Evolutionary conservation across 2,888 invertebrate genomes (phyloP).

Genomic region (Trichopria drosophilae): DNA sequence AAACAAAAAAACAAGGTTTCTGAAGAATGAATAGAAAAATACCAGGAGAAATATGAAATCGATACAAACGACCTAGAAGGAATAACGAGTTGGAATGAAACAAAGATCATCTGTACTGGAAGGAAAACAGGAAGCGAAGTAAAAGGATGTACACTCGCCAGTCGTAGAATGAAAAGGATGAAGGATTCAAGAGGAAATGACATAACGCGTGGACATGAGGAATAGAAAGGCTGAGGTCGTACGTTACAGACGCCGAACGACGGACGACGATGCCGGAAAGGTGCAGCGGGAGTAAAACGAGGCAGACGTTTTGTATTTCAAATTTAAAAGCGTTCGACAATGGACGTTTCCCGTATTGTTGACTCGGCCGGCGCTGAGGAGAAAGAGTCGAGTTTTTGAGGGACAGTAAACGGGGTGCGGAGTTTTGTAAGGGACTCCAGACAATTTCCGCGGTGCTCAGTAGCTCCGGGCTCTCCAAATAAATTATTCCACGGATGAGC

Average conservation of each 20-base stretch:
- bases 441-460: slow-evolving; percentile 53
- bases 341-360: slow-evolving; percentile 54
- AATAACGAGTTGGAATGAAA: too few species aligned
- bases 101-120: too few species aligned
- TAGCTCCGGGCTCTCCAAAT: slow-evolving; percentile 49
- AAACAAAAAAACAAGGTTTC: too few species aligned
- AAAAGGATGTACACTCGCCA: neutral
- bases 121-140: neutral
- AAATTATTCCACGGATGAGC: slow-evolving; percentile 51
- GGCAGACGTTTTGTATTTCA: slow-evolving; percentile 56
- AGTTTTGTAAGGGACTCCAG: slow-evolving; percentile 53
- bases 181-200: slow-evolving; percentile 15
- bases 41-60: too few species aligned
- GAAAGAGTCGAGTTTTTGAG: slow-evolving; percentile 23
- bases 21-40: too few species aligned
- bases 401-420: slow-evolving; percentile 34
- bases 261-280: slow-evolving; percentile 17
- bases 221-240: slow-evolving; percentile 14
- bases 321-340: slow-evolving; percentile 58
- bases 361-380: slow-evolving; percentile 44
- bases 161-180: slow-evolving; percentile 1
- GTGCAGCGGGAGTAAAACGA: slow-evolving; percentile 34
- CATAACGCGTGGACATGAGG: slow-evolving; percentile 20
- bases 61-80: too few species aligned
- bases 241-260: slow-evolving; percentile 24